Conservation (phyloP, 2,888 invertebrate genomes). For the Tachina lurida region DNA sequence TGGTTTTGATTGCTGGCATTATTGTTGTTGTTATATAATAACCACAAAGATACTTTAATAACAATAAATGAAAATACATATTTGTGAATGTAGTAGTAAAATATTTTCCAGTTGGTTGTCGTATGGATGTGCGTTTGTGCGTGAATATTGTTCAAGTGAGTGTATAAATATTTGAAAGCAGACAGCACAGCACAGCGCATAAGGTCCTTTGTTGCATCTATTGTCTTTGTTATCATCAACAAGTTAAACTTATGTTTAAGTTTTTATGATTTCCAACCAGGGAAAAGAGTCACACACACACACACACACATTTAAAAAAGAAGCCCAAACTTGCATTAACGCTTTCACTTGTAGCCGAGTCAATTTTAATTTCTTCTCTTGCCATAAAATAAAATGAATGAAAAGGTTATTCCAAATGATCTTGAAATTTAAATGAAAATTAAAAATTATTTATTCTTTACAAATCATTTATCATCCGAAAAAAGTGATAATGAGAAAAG, state of each 20-base stretch:
- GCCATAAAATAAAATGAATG: neutral
- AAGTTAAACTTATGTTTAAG: constrained; percentile 48
- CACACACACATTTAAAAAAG: constrained; percentile 4
- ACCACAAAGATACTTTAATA: constrained; percentile 14
- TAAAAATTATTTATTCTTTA: too few species aligned
- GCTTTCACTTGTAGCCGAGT: neutral
- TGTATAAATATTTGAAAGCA: neutral
- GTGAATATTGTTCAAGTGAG: constrained; percentile 4
- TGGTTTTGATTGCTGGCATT: constrained; percentile 63
- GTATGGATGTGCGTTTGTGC: neutral
- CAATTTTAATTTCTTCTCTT: neutral
- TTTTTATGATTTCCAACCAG: neutral
- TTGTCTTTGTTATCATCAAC: constrained; percentile 48
- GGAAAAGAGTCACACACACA: neutral
- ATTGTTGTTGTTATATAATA: constrained; percentile 2
- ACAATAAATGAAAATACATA: constrained; percentile 7
- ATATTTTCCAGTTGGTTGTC: constrained; percentile 6
- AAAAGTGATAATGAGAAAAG: too few species aligned
- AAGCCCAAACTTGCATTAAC: neutral
- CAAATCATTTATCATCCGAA: too few species aligned
- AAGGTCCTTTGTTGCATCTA: constrained; percentile 8
- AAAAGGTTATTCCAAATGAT: too few species aligned
- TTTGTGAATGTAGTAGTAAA: constrained; percentile 7
- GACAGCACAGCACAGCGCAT: neutral
- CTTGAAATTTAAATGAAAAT: too few species aligned